A percentile compares a stretch with the other conserved stretches of the same genome.
phyloP scores from a whole-genome alignment of 2,888 invertebrate genomes.

The Bibio marci region DNA sequence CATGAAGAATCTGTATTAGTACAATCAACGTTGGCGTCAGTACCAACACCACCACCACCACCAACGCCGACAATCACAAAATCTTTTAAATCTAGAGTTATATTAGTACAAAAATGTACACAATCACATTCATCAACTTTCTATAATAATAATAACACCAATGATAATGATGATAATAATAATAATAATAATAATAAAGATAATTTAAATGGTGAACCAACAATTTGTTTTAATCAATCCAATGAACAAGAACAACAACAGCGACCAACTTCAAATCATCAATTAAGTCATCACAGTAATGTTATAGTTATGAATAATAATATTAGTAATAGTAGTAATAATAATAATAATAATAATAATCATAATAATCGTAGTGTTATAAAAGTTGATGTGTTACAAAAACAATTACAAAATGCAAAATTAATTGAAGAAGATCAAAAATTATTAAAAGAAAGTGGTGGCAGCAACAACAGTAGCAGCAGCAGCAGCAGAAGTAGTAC shows the following conservation, averaged over 20 bases:
- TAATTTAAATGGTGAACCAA: too few species aligned
- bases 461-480: too few species aligned
- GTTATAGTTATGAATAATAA: conserved; percentile 2
- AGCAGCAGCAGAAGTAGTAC: too few species aligned
- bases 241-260: neutral
- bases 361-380: neutral
- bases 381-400: neutral
- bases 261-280: neutral
- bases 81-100: conserved; percentile 17
- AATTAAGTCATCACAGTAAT: neutral
- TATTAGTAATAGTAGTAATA: neutral
- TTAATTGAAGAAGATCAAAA: too few species aligned
- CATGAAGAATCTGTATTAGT: too few species aligned
- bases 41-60: conserved; percentile 8
- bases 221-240: too few species aligned
- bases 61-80: conserved; percentile 10
- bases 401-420: neutral
- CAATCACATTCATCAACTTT: conserved; percentile 7
- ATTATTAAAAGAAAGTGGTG: too few species aligned
- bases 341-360: neutral
- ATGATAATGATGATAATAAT: neutral
- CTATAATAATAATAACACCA: conserved; percentile 1
- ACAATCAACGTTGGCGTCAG: too few species aligned
- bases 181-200: too few species aligned
- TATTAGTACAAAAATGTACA: conserved; percentile 16